Percentiles rank a stretch among this genome's conserved stretches.
Evolutionary conservation across 2,113 vertebrate genomes (phyloP).

Genomic region (Anguilla rostrata): DNA sequence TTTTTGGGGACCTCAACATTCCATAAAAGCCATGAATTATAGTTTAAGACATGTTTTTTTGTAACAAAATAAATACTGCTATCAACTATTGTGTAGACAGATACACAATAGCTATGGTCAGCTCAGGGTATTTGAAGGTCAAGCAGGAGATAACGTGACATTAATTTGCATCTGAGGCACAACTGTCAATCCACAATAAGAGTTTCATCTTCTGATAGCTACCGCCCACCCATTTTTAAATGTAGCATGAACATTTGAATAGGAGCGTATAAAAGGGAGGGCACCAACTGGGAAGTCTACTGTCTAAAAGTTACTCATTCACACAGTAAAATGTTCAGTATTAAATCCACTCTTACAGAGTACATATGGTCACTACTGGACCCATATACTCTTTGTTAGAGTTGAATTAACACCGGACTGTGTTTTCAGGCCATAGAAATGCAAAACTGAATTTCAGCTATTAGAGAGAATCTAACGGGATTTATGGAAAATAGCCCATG

Average conservation of each 20-base stretch:
- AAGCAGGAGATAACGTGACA: background rate
- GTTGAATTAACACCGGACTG: too few species aligned
- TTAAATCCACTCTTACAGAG: background rate
- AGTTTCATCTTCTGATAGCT: background rate
- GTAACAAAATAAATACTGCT: background rate
- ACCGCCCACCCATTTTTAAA: background rate
- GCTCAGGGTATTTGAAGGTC: background rate
- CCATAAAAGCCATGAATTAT: too few species aligned
- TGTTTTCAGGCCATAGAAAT: background rate
- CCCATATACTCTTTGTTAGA: too few species aligned
- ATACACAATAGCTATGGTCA: background rate
- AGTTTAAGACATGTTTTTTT: too few species aligned
- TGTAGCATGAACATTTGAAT: background rate
- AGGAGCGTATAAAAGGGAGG: background rate
- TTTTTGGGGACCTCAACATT: too few species aligned
- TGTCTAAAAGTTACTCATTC: background rate
- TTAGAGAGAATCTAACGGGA: background rate
- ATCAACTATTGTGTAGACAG: background rate
- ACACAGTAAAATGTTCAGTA: too few species aligned
- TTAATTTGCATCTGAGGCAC: background rate
- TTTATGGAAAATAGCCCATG: background rate
- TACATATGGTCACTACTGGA: too few species aligned
- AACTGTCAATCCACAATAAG: background rate
- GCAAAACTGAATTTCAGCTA: background rate
- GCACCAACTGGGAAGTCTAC: background rate